Conservation (phyloP, 1,140 invertebrate genomes). For the Trissolcus basalis region DNA sequence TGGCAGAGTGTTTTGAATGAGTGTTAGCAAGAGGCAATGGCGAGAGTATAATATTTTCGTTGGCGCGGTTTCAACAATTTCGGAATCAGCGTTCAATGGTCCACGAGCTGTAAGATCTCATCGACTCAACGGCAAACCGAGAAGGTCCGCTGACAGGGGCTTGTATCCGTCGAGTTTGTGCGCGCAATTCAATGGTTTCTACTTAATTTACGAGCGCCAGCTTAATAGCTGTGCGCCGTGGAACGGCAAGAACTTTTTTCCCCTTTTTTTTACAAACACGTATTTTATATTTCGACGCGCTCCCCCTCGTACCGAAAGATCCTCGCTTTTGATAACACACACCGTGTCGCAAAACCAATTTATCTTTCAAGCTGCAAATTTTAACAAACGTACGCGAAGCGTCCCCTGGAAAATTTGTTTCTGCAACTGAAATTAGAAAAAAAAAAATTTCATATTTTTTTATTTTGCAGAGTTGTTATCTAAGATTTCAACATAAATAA, state of each 20-base stretch:
- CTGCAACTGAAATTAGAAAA: too few species aligned
- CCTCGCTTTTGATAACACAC: conserved; percentile 2
- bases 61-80: conserved; percentile 39
- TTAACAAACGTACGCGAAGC: too few species aligned
- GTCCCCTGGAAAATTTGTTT: too few species aligned
- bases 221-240: conserved; percentile 5
- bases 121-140: not conserved
- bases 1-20: conserved; percentile 14
- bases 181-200: conserved; percentile 22
- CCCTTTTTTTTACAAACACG: conserved; percentile 6
- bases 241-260: not conserved
- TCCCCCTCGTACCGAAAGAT: not conserved
- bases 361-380: too few species aligned
- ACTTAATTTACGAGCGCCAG: conserved; percentile 26
- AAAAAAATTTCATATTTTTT: too few species aligned
- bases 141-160: conserved; percentile 14
- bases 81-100: not conserved
- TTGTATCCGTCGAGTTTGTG: conserved; percentile 3
- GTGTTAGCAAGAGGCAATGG: not conserved
- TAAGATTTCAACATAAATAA: too few species aligned
- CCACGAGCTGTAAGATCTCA: not conserved
- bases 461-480: too few species aligned
- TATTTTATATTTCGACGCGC: not conserved
- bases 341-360: too few species aligned
- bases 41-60: conserved; percentile 28